Conservation (phyloP, 1,140 invertebrate genomes). For the Hetaerina americana region DNA sequence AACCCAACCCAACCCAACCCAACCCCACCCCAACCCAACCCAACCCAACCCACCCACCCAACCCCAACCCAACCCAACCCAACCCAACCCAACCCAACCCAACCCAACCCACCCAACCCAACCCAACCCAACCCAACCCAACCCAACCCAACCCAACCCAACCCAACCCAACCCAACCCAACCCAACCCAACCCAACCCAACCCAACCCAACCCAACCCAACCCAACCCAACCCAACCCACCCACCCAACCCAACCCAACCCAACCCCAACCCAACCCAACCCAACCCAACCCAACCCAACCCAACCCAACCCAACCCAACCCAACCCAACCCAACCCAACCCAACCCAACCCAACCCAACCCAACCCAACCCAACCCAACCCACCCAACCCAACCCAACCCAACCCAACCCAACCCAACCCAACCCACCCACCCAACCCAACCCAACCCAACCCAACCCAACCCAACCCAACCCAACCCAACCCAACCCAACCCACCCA, state of each 20-base stretch:
- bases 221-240: slow-evolving; percentile 10
- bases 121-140: slow-evolving; percentile 8
- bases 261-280: too few relatives aligned
- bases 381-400: slow-evolving; percentile 15
- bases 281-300: slow-evolving; percentile 2
- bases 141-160: slow-evolving; percentile 9
- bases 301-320: too few relatives aligned
- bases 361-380: too few relatives aligned
- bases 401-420: slow-evolving; percentile 11
- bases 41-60: too few relatives aligned
- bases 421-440: slow-evolving; percentile 10
- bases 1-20: too few relatives aligned
- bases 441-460: slow-evolving; percentile 15
- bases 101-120: too few relatives aligned
- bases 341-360: too few relatives aligned
- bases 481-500: slow-evolving; percentile 15
- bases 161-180: slow-evolving; percentile 6
- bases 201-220: slow-evolving; percentile 15
- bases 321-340: too few relatives aligned
- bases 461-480: slow-evolving; percentile 15
- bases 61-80: too few relatives aligned
- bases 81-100: slow-evolving; percentile 14
- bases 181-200: slow-evolving; percentile 6
- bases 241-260: slow-evolving; percentile 15
- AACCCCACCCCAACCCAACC: too few relatives aligned